Base-by-base conservation (phyloP, 2,113 vertebrate species). In the Dicaeum eximium region DNA sequence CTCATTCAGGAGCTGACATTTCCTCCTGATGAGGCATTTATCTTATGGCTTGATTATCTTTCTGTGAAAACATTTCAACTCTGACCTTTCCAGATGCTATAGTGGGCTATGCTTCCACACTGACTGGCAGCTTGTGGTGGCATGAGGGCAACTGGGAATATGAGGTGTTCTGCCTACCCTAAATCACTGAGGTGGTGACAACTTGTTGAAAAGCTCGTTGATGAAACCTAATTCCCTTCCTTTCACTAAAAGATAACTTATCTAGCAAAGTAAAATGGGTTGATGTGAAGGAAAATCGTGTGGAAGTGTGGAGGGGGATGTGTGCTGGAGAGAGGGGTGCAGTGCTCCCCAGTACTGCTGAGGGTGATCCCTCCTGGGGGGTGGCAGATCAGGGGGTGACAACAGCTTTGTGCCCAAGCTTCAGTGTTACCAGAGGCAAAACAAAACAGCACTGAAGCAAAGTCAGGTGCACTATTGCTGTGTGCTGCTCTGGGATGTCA, bases 11-110 rank as follows among this genome's bases (percentile, higher is more conserved):
- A 93, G 90, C 86, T 97, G 95, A 92, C 96, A 94, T 96, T 97
- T 97, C 64, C 88, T 97, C 80, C 84, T 89, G 90, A 96, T 77
- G 90, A 93, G 85, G 79, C 87, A 67, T 89, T 92, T 93, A 78
- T 96, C 98, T 92, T 83, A 73, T 69, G 82, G 85, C 82, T 97
- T 96, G 95, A 95, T 97, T 97, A 97, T 89, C 88, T 94, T 86
- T 95, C 85, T 44, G 11, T 93, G 94, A 95, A 97, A 95, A 93
- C 93, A 87, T 95, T 82, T 97, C 93, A 97, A 92, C 97, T 97
- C 95, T 94, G 93, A 95, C 94, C 96, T 97, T 97, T 95, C 69
- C 66, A 93, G 95, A 93, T 96, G 97, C 95, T 97, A 28, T 27
- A 57, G 85, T 90, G 89, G 92, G 80, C 94, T 94, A 18, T 50